These are phyloP conservation scores for Halictus ligatus DNA, from an alignment of 2,888 invertebrate species.

Conservation along the genomic window DNA sequence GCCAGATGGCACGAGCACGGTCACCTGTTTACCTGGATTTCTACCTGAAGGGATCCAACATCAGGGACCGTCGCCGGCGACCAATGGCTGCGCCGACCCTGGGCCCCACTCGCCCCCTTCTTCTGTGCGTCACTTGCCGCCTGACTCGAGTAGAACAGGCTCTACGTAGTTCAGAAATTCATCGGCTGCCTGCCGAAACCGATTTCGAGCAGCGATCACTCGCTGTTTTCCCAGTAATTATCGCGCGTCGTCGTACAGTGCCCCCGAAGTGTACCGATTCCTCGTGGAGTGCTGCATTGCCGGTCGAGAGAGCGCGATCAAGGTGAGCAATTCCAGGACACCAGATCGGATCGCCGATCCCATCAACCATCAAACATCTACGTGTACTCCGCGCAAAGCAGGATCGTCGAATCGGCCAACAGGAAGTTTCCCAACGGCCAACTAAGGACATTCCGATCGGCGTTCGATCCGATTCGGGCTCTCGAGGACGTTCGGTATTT, in stretches of 20 bases:
- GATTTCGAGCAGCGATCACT: constrained; percentile 27
- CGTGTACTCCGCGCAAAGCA: too few species aligned
- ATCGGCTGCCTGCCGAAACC: constrained; percentile 55
- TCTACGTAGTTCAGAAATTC: constrained; percentile 71
- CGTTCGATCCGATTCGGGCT: constrained; percentile 2
- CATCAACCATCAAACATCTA: not conserved
- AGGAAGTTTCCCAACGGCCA: constrained; percentile 21
- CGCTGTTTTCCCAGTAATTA: constrained; percentile 15
- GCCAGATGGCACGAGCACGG: constrained; percentile 70
- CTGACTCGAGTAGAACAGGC: constrained; percentile 61
- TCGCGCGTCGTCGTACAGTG: constrained; percentile 23
- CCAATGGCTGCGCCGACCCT: constrained; percentile 68
- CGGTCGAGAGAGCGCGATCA: constrained; percentile 13
- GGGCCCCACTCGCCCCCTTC: constrained; percentile 56
- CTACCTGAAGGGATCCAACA: constrained; percentile 55
- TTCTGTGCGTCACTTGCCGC: constrained; percentile 37
- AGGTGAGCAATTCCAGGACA: constrained; percentile 46
- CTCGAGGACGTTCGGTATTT: constrained; percentile 20
- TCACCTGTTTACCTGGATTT: constrained; percentile 72
- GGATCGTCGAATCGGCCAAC: not conserved
- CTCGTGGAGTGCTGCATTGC: not conserved
- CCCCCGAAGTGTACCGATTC: constrained; percentile 20
- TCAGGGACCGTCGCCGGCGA: constrained; percentile 45
- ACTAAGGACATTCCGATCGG: constrained; percentile 46
- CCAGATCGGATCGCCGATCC: not conserved